A percentile compares a stretch with the other conserved stretches of the same genome.
Evolutionary conservation across 2,113 vertebrate genomes (phyloP).

Genomic region (Apus apus): DNA sequence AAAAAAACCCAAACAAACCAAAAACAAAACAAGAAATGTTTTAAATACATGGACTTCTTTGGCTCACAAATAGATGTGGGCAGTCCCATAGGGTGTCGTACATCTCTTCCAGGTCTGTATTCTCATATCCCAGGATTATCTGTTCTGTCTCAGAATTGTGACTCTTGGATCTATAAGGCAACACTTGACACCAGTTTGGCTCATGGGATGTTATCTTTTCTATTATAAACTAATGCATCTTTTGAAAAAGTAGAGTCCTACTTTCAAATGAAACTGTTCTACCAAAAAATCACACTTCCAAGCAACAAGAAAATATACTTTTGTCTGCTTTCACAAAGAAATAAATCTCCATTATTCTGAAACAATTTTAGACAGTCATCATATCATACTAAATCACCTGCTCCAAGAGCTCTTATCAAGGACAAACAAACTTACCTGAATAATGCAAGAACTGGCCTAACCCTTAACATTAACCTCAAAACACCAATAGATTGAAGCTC

Average conservation of each 20-base stretch:
- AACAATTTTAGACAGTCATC: background rate
- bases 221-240: conserved; percentile 32
- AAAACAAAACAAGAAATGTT: background rate
- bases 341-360: background rate
- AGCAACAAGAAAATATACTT: background rate
- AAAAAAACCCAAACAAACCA: too few species aligned
- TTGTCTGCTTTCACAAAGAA: background rate
- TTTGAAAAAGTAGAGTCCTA: background rate
- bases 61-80: conserved; percentile 15
- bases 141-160: conserved; percentile 25
- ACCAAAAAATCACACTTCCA: background rate
- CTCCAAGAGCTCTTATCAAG: background rate
- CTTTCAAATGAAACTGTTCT: conserved; percentile 16
- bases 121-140: conserved; percentile 41
- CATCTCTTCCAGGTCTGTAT: conserved; percentile 29
- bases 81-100: background rate
- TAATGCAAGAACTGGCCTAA: background rate
- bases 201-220: conserved; percentile 3
- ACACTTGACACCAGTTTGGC: conserved; percentile 28
- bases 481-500: background rate
- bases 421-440: background rate
- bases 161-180: conserved; percentile 35
- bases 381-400: background rate
- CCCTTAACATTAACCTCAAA: background rate
- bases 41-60: background rate